Base-by-base conservation (phyloP, 1,140 invertebrate genomes). In the Oryctes rhinoceros region DNA sequence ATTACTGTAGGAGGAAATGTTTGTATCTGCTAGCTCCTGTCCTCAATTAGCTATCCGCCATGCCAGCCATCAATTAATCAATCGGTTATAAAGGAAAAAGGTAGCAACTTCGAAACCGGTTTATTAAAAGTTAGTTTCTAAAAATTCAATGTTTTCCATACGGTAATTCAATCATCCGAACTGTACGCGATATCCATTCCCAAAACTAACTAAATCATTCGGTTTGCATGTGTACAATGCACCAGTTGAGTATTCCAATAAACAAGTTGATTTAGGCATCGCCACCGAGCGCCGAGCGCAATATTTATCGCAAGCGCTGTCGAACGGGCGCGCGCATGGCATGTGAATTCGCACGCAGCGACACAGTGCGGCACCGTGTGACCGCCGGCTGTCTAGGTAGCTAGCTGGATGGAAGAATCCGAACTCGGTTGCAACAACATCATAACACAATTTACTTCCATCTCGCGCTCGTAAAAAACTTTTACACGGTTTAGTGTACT, bases 361-460 rank as follows among this genome's bases (percentile, higher is more conserved):
- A 44, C 39, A 44, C 39, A 30, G 24, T 30, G 24, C 24, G 39
- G 39, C 39, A 44, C 9, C 39, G 39, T 44, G 39, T 44, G 39
- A 44, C 39, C 39, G 39, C 39, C 39, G 39, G 39, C 39, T 44
- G 39, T 5, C 39, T 10, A 44, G 39, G 1, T 10, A 44, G 39
- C 39, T 44, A 44, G 39, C 39, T 44, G 39, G 39, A 7, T 44
- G 53, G 18, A 59, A 59, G 53, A 18, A 59, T 59, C 53, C 53
- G n/a, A 59, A 59, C 53, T 59, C 53, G 53, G 53, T 59, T 59
- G 53, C 53, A 59, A 18, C 53, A 59, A 59, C 53, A 59, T 59
- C 53, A 59, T 59, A 59, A 59, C 53, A 59, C 53, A 59, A 59
- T 59, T 59, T 59, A 59, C 53, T 59, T 59, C 53, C 53, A 59